Conservation (phyloP, 2,113 vertebrate genomes). For the Zapus hudsonius region DNA sequence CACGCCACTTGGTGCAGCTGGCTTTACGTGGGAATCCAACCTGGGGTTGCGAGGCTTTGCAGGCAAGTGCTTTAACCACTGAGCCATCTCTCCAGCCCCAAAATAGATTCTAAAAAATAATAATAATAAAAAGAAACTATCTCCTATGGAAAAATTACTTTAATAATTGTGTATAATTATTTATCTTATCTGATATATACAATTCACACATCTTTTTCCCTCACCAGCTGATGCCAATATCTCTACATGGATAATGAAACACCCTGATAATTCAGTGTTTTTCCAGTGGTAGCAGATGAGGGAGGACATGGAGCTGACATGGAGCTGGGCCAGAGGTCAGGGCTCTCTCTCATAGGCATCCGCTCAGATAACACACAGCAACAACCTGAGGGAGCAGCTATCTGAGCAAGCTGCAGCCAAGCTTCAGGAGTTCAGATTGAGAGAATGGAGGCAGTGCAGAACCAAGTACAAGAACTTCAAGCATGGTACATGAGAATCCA, state of each 20-base stretch:
- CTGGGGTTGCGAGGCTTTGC: too few species aligned
- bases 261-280: constrained; percentile 74
- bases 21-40: too few species aligned
- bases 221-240: constrained; percentile 79
- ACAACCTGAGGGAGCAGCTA: constrained; percentile 91
- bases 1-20: too few species aligned
- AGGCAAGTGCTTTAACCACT: too few species aligned
- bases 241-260: constrained; percentile 70
- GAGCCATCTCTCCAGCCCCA: too few species aligned
- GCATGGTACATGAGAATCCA: constrained; percentile 93
- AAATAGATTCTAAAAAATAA: too few species aligned
- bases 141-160: constrained; percentile 4
- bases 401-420: constrained; percentile 93
- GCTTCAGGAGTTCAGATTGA: constrained; percentile 90
- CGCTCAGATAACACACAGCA: constrained; percentile 92
- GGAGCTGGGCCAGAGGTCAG: constrained; percentile 93
- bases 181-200: constrained; percentile 51
- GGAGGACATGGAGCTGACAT: constrained; percentile 93
- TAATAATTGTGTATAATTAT: constrained; percentile 46
- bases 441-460: constrained; percentile 96
- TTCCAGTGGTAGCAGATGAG: constrained; percentile 87
- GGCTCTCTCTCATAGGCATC: constrained; percentile 89
- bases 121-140: too few species aligned
- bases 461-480: constrained; percentile 96
- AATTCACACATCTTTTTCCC: constrained; percentile 71